phyloP scores from a whole-genome alignment of 2,797 vertebrate genomes.

The Lacerta agilis region DNA sequence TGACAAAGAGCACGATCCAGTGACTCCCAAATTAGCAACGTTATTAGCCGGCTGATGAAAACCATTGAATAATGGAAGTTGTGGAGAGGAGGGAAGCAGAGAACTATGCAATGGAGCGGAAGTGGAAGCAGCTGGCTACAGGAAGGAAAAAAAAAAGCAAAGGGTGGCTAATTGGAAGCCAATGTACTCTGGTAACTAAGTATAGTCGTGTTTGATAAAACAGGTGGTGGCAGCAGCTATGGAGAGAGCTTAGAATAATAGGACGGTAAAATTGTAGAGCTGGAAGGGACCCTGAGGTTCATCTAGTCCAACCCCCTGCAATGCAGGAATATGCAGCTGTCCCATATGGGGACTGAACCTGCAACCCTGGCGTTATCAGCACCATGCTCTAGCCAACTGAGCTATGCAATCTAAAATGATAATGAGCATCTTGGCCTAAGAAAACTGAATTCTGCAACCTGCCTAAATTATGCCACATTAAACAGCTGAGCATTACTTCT shows the following conservation, averaged over 20 bases:
- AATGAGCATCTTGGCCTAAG: not conserved
- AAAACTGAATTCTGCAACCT: not conserved
- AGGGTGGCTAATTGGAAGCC: not conserved
- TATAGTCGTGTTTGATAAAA: not conserved
- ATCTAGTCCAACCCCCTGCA: too few species aligned
- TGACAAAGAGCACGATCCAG: too few species aligned
- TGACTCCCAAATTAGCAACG: not conserved
- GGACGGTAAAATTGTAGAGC: too few species aligned
- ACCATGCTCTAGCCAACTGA: too few species aligned
- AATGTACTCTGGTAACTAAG: not conserved
- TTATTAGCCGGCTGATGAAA: not conserved
- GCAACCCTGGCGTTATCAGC: too few species aligned
- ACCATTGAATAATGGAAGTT: not conserved
- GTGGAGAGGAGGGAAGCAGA: constrained; percentile 19
- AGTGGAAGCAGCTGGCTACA: not conserved
- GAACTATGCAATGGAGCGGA: not conserved
- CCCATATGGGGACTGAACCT: too few species aligned
- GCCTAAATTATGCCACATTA: not conserved
- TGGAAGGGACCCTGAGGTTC: too few species aligned
- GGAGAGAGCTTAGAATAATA: too few species aligned
- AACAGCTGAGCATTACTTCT: not conserved
- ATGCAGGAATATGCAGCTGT: too few species aligned
- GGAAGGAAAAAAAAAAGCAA: too few species aligned
- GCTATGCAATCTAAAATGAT: too few species aligned
- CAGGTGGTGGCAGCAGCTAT: not conserved